Conservation (phyloP, 2,888 invertebrate species). For the Aquatica leii region DNA sequence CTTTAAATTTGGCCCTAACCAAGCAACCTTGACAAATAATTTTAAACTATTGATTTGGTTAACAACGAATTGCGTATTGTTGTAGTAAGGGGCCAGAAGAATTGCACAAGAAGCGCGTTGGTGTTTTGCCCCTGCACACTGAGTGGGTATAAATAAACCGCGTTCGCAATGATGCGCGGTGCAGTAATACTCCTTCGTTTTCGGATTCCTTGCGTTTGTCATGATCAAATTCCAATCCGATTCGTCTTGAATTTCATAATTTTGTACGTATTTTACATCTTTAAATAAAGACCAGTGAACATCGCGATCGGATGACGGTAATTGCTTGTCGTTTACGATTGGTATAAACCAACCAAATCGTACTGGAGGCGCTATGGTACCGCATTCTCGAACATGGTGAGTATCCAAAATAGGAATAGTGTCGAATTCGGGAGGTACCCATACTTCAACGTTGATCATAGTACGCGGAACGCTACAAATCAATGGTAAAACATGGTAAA, state of each 20-base stretch:
- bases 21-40: slow-evolving; percentile 72
- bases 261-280: slow-evolving; percentile 58
- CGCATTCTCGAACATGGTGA: slow-evolving; percentile 63
- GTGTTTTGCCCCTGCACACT: slow-evolving; percentile 59
- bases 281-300: slow-evolving; percentile 66
- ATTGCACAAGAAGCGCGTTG: slow-evolving; percentile 57
- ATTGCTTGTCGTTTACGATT: slow-evolving; percentile 44
- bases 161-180: slow-evolving; percentile 61
- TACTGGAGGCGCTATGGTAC: slow-evolving; percentile 64
- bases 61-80: slow-evolving; percentile 65
- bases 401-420: slow-evolving; percentile 58
- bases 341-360: slow-evolving; percentile 75
- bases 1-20: slow-evolving; percentile 71
- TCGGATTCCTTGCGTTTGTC: slow-evolving; percentile 47
- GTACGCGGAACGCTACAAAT: slow-evolving; percentile 58
- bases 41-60: slow-evolving; percentile 68
- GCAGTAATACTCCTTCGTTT: slow-evolving; percentile 58
- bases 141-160: slow-evolving; percentile 68
- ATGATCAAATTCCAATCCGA: slow-evolving; percentile 51
- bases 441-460: slow-evolving; percentile 76
- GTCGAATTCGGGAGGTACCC: slow-evolving; percentile 71
- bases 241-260: slow-evolving; percentile 61
- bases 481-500: no score
- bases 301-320: slow-evolving; percentile 48
- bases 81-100: slow-evolving; percentile 63